Conservation (phyloP, 2,888 invertebrate genomes). For the Drosophila pseudotalamancana region DNA sequence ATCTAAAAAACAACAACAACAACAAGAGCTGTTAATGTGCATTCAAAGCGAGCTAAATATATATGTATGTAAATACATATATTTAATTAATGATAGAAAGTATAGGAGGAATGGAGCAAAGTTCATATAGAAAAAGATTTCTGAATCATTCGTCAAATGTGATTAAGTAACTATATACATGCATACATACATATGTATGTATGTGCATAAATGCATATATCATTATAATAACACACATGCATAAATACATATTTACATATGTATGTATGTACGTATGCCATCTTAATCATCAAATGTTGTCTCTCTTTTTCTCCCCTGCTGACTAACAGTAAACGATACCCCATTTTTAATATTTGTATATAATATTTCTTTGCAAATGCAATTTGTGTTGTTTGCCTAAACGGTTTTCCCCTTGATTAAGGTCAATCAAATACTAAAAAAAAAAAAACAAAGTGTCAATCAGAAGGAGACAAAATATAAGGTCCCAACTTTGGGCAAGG, state of each 20-base stretch:
- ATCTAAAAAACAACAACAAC: neutral
- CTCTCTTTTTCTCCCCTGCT: no score
- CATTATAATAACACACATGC: no score
- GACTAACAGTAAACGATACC: no score
- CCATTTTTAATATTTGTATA: no score
- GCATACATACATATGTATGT: neutral
- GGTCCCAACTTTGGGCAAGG: neutral
- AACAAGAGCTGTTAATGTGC: neutral
- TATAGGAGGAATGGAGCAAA: neutral
- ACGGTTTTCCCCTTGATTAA: conserved; percentile 12
- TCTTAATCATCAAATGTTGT: no score
- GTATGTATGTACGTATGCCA: no score
- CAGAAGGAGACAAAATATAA: conserved; percentile 12
- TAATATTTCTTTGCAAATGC: no score
- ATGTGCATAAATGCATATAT: no score
- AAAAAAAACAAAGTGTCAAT: conserved; percentile 27
- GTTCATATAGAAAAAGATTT: no score
- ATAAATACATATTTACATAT: no score
- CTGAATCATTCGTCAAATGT: no score
- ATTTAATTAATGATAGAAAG: no score
- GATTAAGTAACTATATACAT: neutral
- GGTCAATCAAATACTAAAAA: conserved; percentile 20
- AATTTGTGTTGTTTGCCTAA: neutral
- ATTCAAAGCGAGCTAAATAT: neutral
- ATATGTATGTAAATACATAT: conserved; percentile 1